Conservation (phyloP, 64 coral and sea anemone species). For the Stylophora pistillata region DNA sequence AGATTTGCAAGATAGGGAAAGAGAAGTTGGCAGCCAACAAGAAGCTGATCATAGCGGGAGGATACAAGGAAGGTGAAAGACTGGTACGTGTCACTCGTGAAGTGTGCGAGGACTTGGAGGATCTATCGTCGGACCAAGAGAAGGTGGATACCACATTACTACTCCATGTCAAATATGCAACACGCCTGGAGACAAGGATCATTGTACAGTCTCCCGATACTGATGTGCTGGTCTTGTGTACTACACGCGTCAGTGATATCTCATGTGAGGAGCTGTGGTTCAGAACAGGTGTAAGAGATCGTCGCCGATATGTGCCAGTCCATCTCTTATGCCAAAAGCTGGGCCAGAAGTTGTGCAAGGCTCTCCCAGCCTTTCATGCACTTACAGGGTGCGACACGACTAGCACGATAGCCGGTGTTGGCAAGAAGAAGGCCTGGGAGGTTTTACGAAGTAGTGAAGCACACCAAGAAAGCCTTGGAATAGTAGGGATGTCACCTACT, state of each 20-base stretch:
- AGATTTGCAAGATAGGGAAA: constrained; percentile 46
- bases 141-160: constrained; percentile 50
- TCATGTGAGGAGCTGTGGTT: constrained; percentile 4
- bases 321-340: background rate
- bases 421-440: constrained; percentile 31
- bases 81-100: no score
- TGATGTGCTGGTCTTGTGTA: constrained; percentile 29
- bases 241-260: background rate
- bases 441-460: background rate
- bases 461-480: constrained; percentile 11
- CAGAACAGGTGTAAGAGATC: constrained; percentile 8
- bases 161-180: background rate
- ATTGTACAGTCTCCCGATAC: constrained; percentile 44
- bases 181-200: background rate
- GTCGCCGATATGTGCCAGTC: constrained; percentile 27
- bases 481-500: background rate
- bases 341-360: constrained; percentile 14
- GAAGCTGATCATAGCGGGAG: constrained; percentile 49
- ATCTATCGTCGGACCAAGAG: no score
- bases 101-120: no score
- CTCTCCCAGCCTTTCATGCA: constrained; percentile 38
- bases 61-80: background rate
- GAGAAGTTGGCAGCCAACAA: constrained; percentile 16
- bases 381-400: constrained; percentile 35
- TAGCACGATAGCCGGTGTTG: background rate